Conservation (phyloP, 1,140 invertebrate genomes). For the Drosophila lini region DNA sequence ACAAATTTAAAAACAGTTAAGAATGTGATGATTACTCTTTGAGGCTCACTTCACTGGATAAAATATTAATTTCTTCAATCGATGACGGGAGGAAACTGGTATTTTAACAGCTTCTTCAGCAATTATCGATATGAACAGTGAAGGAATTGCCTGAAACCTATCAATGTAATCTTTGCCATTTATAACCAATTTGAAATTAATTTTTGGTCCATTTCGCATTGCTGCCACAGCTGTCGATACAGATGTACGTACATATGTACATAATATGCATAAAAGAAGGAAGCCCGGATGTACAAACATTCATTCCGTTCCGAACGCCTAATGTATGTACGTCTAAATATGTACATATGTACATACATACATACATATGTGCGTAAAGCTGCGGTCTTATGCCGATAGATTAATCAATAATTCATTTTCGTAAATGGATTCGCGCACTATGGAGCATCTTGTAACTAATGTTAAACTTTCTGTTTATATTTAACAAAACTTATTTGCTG, state of each 20-base stretch:
- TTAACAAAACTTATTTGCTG: constrained; percentile 16
- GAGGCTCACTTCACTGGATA: neutral
- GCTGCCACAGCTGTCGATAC: constrained; percentile 23
- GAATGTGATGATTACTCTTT: neutral
- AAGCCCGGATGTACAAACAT: no score
- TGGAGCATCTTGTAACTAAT: no score
- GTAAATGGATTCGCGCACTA: constrained; percentile 4
- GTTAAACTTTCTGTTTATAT: neutral
- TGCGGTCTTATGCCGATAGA: constrained; percentile 40
- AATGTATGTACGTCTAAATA: constrained; percentile 18
- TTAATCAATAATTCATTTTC: constrained; percentile 42
- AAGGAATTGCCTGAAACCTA: neutral
- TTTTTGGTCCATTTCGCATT: constrained; percentile 28
- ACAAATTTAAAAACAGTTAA: neutral
- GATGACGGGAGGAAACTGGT: constrained; percentile 5
- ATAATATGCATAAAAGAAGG: neutral
- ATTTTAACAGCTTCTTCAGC: neutral
- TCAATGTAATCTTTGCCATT: neutral
- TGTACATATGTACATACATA: constrained; percentile 13
- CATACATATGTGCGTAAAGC: constrained; percentile 7
- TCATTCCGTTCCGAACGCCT: constrained; percentile 17
- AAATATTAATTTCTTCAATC: constrained; percentile 32
- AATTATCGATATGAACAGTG: neutral
- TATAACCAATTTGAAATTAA: neutral
- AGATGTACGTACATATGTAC: constrained; percentile 1